Evolutionary conservation across 2,888 invertebrate species (phyloP).

Genomic region (Leptura quadrifasciata): DNA sequence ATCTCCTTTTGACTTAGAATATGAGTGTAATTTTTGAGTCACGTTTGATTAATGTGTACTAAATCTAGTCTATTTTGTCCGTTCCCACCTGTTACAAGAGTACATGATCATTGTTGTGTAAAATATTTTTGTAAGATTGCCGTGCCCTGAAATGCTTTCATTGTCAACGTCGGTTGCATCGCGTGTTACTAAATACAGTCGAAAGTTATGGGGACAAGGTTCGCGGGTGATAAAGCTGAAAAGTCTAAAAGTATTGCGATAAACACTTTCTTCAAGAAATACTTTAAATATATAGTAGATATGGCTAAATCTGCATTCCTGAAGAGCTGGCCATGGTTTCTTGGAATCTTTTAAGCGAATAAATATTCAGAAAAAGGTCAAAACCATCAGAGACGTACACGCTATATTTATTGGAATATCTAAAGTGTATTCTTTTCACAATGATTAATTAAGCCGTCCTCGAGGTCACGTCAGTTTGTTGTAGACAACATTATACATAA

Average conservation of each 20-base stretch:
- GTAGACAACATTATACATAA: too few species aligned
- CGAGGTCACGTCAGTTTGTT: too few species aligned
- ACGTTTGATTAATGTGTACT: not conserved
- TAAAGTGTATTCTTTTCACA: not conserved
- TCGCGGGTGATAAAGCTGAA: slow-evolving; percentile 1
- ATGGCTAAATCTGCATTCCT: slow-evolving; percentile 7
- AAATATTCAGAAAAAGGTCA: slow-evolving; percentile 7
- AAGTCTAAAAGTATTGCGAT: not conserved
- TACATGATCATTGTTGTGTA: not conserved
- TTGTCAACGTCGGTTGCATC: not conserved
- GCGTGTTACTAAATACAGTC: slow-evolving; percentile 8
- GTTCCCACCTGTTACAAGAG: not conserved
- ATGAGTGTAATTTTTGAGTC: not conserved
- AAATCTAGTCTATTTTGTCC: not conserved
- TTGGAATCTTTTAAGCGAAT: not conserved
- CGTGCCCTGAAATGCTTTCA: not conserved
- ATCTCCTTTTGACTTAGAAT: too few species aligned
- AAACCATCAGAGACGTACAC: not conserved
- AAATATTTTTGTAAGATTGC: slow-evolving; percentile 17
- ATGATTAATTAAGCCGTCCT: too few species aligned
- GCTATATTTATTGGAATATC: not conserved
- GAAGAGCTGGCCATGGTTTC: not conserved
- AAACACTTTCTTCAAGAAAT: slow-evolving; percentile 3
- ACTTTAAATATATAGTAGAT: not conserved
- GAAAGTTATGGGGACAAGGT: slow-evolving; percentile 17